Conservation (phyloP, 2,888 invertebrate species). For the Phortica magna region DNA sequence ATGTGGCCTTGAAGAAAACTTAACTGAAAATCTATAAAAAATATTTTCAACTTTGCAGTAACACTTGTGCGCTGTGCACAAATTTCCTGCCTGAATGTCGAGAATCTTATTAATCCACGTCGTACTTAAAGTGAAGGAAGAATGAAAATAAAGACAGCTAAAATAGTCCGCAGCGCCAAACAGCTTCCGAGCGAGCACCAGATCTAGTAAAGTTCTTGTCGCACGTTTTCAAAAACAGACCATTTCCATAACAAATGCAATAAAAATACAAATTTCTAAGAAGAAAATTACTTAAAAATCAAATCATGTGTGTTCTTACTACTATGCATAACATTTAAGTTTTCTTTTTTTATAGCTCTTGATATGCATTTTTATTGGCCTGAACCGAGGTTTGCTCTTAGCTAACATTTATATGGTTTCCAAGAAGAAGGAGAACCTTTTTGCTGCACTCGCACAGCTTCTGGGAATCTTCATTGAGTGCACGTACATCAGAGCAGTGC, state of each 20-base stretch:
- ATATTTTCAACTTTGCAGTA: slow-evolving; percentile 46
- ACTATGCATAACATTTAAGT: not conserved
- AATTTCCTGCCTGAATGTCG: slow-evolving; percentile 42
- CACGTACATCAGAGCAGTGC: not conserved
- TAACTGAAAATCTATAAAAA: not conserved
- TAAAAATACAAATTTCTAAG: not conserved
- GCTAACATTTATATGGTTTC: not conserved
- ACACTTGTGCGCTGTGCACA: slow-evolving; percentile 47
- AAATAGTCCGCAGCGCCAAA: not conserved
- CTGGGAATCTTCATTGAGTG: not conserved
- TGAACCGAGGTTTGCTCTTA: not conserved
- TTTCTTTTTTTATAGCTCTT: not conserved
- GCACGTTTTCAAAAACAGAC: not conserved
- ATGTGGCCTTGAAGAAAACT: too few species aligned
- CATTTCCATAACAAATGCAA: slow-evolving; percentile 6
- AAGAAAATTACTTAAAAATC: slow-evolving; percentile 25
- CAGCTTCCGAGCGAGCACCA: not conserved
- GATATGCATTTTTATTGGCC: slow-evolving; percentile 30
- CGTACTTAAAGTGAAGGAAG: not conserved
- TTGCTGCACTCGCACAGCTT: slow-evolving; percentile 10
- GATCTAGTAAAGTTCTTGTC: not conserved
- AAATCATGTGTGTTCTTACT: slow-evolving; percentile 23
- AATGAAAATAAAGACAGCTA: not conserved
- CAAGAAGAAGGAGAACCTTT: not conserved
- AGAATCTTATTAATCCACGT: not conserved